Percentiles rank a stretch among this genome's conserved stretches.
Conservation (phyloP, 53 echinoderm and acorn worm species). For the Patiria pectinifera region DNA sequence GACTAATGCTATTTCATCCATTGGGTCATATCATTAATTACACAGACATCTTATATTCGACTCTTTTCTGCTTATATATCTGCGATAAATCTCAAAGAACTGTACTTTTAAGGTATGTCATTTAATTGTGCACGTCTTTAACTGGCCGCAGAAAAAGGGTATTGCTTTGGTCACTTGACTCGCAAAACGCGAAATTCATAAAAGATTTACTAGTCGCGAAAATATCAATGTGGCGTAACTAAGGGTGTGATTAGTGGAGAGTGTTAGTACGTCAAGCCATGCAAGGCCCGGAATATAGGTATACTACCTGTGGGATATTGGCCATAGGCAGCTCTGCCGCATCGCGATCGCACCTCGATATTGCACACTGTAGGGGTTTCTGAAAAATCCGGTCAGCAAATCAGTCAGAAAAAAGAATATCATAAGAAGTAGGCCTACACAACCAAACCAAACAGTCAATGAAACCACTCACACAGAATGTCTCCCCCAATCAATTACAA, state of each 20-base stretch:
- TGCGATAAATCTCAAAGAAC: no score
- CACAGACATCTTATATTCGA: no score
- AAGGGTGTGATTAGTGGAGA: not conserved
- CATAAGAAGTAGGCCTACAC: not conserved
- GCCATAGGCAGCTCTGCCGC: constrained; percentile 17
- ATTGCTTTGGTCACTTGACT: no score
- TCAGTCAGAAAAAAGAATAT: not conserved
- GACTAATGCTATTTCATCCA: no score
- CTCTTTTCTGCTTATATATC: no score
- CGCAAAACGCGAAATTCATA: no score
- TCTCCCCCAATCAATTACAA: no score
- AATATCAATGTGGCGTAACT: not conserved
- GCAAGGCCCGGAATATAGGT: not conserved
- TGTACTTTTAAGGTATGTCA: no score
- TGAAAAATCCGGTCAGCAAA: constrained; percentile 1
- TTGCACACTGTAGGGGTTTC: constrained; percentile 51
- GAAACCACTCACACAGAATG: no score
- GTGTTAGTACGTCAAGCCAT: not conserved
- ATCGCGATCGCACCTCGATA: constrained; percentile 43
- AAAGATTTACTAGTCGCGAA: not conserved
- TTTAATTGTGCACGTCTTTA: no score
- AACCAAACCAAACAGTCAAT: not conserved
- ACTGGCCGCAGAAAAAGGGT: no score
- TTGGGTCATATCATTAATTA: no score
- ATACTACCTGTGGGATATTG: constrained; percentile 40